These are phyloP conservation scores for Lampris incognitus DNA, from an alignment of 2,113 vertebrate species.

Conservation along the genomic window DNA sequence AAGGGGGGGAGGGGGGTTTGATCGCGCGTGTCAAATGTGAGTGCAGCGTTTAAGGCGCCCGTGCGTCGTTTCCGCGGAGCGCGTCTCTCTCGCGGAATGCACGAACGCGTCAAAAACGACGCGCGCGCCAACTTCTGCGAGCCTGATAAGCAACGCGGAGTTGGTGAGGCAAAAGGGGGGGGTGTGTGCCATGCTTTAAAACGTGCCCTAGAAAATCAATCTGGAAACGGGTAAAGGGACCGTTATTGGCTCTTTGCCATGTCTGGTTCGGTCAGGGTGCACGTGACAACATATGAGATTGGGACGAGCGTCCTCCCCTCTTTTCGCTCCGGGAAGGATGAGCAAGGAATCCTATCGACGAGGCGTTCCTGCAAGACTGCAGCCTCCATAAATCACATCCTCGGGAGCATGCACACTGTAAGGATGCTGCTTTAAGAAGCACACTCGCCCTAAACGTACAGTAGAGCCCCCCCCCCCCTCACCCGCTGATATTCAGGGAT, in stretches of 20 bases:
- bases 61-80: not conserved
- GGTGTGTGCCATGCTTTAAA: too few species aligned
- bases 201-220: too few species aligned
- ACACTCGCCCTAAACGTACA: slow-evolving; percentile 16
- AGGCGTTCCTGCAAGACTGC: slow-evolving; percentile 68
- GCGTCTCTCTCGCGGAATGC: slow-evolving; percentile 48
- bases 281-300: slow-evolving; percentile 21
- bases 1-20: too few species aligned
- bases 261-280: slow-evolving; percentile 13
- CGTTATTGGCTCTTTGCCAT: too few species aligned
- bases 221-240: too few species aligned
- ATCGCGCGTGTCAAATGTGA: too few species aligned
- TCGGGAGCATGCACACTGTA: slow-evolving; percentile 38
- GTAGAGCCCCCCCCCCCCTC: too few species aligned
- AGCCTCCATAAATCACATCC: slow-evolving; percentile 71
- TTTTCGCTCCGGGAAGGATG: slow-evolving; percentile 36
- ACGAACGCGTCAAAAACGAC: slow-evolving; percentile 25
- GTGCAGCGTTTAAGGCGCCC: too few species aligned
- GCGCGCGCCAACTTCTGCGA: slow-evolving; percentile 34
- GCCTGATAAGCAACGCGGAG: not conserved
- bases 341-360: slow-evolving; percentile 62
- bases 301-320: slow-evolving; percentile 18
- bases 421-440: slow-evolving; percentile 37
- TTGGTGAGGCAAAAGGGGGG: too few species aligned
- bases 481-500: too few species aligned